phyloP scores from a whole-genome alignment of 2,888 invertebrate species.

The Adelphocoris suturalis region DNA sequence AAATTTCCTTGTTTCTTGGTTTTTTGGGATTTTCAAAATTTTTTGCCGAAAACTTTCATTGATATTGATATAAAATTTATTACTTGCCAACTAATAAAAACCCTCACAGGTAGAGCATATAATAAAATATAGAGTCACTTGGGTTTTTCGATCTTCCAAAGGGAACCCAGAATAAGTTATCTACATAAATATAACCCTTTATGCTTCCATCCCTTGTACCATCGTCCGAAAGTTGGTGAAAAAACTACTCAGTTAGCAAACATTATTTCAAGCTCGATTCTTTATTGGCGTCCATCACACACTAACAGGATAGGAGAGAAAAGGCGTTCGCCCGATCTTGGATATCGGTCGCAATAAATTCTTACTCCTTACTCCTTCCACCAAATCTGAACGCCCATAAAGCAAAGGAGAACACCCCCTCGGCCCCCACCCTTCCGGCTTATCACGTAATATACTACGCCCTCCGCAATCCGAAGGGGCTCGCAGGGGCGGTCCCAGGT shows the following conservation, averaged over 20 bases:
- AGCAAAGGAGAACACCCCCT: neutral
- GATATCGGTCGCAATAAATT: slow-evolving; percentile 22
- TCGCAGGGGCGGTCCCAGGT: slow-evolving; percentile 21
- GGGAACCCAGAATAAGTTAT: no score
- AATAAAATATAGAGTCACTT: no score
- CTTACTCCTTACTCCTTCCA: neutral
- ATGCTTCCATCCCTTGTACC: no score
- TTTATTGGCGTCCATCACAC: neutral
- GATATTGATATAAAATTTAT: no score
- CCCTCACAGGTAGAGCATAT: no score
- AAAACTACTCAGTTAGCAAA: neutral
- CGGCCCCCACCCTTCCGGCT: neutral
- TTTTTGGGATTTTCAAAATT: no score
- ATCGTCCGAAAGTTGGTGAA: no score
- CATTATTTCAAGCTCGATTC: neutral
- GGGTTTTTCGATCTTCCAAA: no score
- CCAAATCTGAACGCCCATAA: slow-evolving; percentile 9
- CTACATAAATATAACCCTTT: no score
- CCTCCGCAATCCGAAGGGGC: neutral
- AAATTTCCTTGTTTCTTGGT: no score
- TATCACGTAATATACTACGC: slow-evolving; percentile 34
- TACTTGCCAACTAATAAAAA: no score
- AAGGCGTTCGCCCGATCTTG: neutral
- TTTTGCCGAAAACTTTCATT: no score
- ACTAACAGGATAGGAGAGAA: neutral